Base-by-base conservation (phyloP, 2,888 invertebrate genomes). In the Anoncus sp. region DNA sequence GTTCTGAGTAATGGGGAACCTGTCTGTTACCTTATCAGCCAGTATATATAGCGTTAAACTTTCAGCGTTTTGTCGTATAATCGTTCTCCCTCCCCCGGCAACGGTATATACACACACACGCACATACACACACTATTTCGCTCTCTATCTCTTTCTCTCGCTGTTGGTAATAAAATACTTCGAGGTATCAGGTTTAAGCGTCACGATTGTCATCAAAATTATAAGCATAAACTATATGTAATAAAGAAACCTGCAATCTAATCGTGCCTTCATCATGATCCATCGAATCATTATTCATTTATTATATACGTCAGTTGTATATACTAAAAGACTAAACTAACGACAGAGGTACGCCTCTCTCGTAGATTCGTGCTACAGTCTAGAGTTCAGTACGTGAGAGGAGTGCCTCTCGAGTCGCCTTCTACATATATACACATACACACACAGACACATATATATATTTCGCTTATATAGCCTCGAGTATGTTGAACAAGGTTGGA, bases 151-250 rank as follows among this genome's bases (percentile, higher is more conserved):
- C 47, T 47, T 9, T 40, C 43, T 45, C 43, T 3, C 75, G 49
- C 75, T 60, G 38, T 69, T 51, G 49, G 82, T 86, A 85, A 86
- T 85, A 84, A 85, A 85, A 85, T 79, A 83, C 82, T 80, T 72
- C 18, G 12, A 66, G 18, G 65, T 7, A 53, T 43, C 40, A 24
- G 57, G 20, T 59, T 66, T 16, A 40, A 4, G 43, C 40, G 49
- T 43, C 60, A 65, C 57, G 16, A 49, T 22, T 22, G 49, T 14
- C 6, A 16, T 22, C 4, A n/a, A 27, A 14, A 24, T 40, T 59
- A 31, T 18, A 49, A 22, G n/a, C 6, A 35, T 7, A 18, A 31
- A 16, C 18, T 53, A 27, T 53, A 16, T 31, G 10, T 45, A 16
- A 22, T 12, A 49, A 38, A 12, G 18, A 43, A 43, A 18, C 60